These are phyloP conservation scores for Temnothorax rugatulus DNA, from an alignment of 2,888 invertebrate species.

Conservation along the genomic window DNA sequence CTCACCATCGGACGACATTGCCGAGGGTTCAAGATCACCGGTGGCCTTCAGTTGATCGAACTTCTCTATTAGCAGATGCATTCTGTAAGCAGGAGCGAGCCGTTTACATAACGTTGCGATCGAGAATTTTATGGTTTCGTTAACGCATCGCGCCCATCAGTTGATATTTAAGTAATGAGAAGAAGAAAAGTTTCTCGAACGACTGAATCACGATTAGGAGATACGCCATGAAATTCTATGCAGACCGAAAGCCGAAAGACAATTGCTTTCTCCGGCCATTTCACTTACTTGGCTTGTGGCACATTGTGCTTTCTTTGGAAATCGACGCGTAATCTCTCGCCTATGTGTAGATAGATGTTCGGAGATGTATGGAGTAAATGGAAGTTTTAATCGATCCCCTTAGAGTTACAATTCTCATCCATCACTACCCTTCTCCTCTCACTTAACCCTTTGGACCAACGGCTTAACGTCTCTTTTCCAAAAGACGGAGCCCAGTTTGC, in stretches of 20 bases:
- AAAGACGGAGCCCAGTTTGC: no score
- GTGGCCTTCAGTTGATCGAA: slow-evolving; percentile 95
- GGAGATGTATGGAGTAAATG: no score
- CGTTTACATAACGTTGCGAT: background rate
- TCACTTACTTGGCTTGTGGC: slow-evolving; percentile 90
- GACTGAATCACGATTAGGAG: slow-evolving; percentile 14
- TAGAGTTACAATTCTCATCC: no score
- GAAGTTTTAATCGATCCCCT: no score
- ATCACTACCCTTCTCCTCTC: no score
- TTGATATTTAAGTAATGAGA: background rate
- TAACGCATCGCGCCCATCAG: background rate
- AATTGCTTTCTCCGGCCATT: slow-evolving; percentile 61
- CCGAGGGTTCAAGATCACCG: slow-evolving; percentile 93
- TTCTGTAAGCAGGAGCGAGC: slow-evolving; percentile 82
- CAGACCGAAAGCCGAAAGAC: slow-evolving; percentile 27
- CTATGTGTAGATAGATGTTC: slow-evolving; percentile 97
- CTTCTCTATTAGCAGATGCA: slow-evolving; percentile 90
- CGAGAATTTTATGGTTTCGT: background rate
- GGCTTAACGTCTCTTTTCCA: no score
- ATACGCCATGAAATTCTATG: slow-evolving; percentile 18
- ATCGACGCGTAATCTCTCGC: slow-evolving; percentile 94
- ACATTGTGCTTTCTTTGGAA: slow-evolving; percentile 93
- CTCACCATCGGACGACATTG: slow-evolving; percentile 86
- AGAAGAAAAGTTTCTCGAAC: background rate
- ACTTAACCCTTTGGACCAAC: no score